A percentile compares a stretch with the other conserved stretches of the same genome.
phyloP scores from a whole-genome alignment of 2,113 vertebrate species.

The Corythoichthys intestinalis region DNA sequence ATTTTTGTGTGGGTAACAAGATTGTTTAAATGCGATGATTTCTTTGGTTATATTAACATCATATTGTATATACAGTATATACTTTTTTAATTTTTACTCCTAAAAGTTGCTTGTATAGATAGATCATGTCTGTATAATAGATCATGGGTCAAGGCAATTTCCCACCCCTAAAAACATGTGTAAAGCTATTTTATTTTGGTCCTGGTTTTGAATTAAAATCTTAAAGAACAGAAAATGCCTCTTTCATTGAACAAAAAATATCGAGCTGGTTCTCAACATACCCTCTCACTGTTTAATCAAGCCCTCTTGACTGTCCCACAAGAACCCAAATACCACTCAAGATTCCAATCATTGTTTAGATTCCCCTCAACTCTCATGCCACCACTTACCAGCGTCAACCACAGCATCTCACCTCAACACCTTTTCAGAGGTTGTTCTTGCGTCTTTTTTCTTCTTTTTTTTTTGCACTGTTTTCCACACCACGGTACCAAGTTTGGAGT shows the following conservation, averaged over 20 bases:
- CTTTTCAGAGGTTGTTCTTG: constrained; percentile 25
- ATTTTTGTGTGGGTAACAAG: not conserved
- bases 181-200: constrained; percentile 24
- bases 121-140: not conserved
- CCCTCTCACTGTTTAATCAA: constrained; percentile 4
- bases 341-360: constrained; percentile 27
- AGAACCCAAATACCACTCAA: constrained; percentile 18
- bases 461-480: not conserved
- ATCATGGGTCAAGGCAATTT: not conserved
- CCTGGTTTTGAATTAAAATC: not conserved
- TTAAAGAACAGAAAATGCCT: not conserved
- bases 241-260: not conserved
- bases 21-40: not conserved
- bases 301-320: constrained; percentile 4
- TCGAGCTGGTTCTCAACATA: not conserved
- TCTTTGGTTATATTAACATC: not conserved
- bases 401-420: constrained; percentile 27
- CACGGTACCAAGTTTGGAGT: not conserved
- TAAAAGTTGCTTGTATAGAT: too few relatives aligned
- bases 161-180: constrained; percentile 27
- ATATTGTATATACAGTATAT: not conserved
- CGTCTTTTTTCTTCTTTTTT: constrained; percentile 16
- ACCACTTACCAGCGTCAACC: constrained; percentile 7
- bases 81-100: too few relatives aligned
- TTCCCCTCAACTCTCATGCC: constrained; percentile 3